Evolutionary conservation across 2,113 vertebrate genomes (phyloP), one percentile per base, ranked within the genome.

Genomic region (Nycticebus coucang): DNA sequence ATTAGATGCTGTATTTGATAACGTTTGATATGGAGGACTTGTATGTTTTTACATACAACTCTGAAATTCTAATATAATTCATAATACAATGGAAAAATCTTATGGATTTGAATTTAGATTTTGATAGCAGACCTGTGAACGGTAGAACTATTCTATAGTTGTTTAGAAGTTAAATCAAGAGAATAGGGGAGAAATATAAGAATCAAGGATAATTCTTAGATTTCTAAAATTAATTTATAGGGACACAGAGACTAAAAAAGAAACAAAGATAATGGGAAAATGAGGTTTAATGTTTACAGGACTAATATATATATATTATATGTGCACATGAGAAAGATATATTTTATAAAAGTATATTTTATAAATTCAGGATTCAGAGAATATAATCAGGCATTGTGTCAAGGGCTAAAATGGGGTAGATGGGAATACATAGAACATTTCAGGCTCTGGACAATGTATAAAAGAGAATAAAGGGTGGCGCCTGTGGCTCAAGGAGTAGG

Each of bases 341-440:
- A 17, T 30, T 53, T 78, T 22, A 72, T 62, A 84, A 53, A 55
- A 9, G 2, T 41, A 30, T 33, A 14, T 45, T 66, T 72, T 72
- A 35, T 35, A 64, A 71, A 64, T 64, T 37, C 21, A 83, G 15
- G 12, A 64, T 1, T 4, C 6, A 35, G 33, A 45, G 6, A 45
- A 35, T 77, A 33, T 7, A 72, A 35, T 15, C 17, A 78, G 60
- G 26, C 21, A 22, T 7, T 41, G 22, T 41, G 62, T 66, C 35
- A n/a, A n/a, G 15, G 64, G 2, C n/a, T 81, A 75, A 60, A 66
- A 4, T 13, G 41, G 6, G 5, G 9, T 10, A 33, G 26, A 10
- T 33, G 21, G 33, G 2, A 5, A 21, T 28, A 18, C 11, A 17
- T 2, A 21, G 22, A 62, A 22, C 33, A 3, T 22, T 0, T n/a